Base-by-base conservation (phyloP, 2,113 vertebrate genomes). In the Rhabdornis inornatus region DNA sequence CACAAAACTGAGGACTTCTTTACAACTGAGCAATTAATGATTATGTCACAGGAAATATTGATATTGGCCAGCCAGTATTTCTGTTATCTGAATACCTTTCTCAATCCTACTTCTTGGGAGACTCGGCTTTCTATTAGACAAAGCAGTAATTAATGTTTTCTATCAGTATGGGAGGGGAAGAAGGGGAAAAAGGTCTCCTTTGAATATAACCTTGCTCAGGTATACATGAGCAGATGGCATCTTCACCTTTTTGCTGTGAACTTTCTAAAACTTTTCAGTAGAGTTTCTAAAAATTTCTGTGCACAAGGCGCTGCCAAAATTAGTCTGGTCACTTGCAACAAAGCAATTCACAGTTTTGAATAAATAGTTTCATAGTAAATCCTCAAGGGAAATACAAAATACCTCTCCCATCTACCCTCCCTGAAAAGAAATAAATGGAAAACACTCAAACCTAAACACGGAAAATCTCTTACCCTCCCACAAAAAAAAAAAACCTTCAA, bases 221-320 rank as follows among this genome's bases (percentile, higher is more conserved):
- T 91, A 42, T 56, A 30, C 7, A 33, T 69, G 75, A 92, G 27
- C 42, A 95, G 87, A 88, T 78, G 53, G 45, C 3, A 64, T 81
- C 61, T 83, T 92, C 40, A 78, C 40, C 42, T 52, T 84, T 78
- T 61, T 76, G 49, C 33, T 57, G 31, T 25, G 63, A 79, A 92
- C 85, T 88, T 95, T 60, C 27, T 66, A 63, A 92, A 50, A 86
- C 18, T 30, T 94, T 94, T 39, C 35, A 21, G 14, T 55, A 63
- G 52, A 50, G 14, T 69, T 91, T 89, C 65, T 55, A 72, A 96
- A 95, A 53, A 25, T 65, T 37, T 80, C 9, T 75, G 12, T 89
- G 35, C 7, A 7, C 23, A 59, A 22, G 12, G 31, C 15, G 66
- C 4, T 78, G 23, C 11, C 83, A 92, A 91, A 89, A 81, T 87